Percentiles rank a stretch among this genome's conserved stretches.
Evolutionary conservation across 2,113 vertebrate species (phyloP).

Genomic region (Paedocypris sp.): DNA sequence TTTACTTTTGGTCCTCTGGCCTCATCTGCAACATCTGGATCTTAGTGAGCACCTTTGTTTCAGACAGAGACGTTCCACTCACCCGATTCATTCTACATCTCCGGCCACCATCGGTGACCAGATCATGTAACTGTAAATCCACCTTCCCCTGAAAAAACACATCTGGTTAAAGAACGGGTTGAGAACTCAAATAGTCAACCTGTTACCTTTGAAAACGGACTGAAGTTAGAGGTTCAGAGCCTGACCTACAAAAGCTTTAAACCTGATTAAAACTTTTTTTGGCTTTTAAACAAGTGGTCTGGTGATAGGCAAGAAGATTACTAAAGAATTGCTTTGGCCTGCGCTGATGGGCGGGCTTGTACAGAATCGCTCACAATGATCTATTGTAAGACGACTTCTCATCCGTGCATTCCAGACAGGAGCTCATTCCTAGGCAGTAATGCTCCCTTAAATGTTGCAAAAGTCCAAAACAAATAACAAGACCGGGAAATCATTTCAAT

Average conservation of each 20-base stretch:
- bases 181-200: conserved; percentile 4
- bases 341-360: conserved; percentile 40
- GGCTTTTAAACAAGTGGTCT: conserved; percentile 35
- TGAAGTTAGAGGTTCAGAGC: background rate
- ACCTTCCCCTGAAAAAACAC: conserved; percentile 14
- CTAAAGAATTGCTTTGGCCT: conserved; percentile 39
- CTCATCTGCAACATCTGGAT: too few species aligned
- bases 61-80: background rate
- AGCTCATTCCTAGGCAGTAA: conserved; percentile 22
- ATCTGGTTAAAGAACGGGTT: conserved; percentile 19
- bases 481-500: background rate
- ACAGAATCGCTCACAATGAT: conserved; percentile 41
- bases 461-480: background rate
- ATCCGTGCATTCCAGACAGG: conserved; percentile 36
- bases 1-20: too few species aligned
- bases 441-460: conserved; percentile 12
- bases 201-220: background rate
- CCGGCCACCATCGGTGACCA: conserved; percentile 1
- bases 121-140: conserved; percentile 26
- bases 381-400: conserved; percentile 37
- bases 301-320: conserved; percentile 49
- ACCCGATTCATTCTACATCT: conserved; percentile 18
- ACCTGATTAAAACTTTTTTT: conserved; percentile 36
- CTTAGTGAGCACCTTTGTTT: too few species aligned
- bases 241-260: conserved; percentile 27